Base-by-base conservation (phyloP, 1,140 invertebrate genomes). In the Eurosta solidaginis region DNA sequence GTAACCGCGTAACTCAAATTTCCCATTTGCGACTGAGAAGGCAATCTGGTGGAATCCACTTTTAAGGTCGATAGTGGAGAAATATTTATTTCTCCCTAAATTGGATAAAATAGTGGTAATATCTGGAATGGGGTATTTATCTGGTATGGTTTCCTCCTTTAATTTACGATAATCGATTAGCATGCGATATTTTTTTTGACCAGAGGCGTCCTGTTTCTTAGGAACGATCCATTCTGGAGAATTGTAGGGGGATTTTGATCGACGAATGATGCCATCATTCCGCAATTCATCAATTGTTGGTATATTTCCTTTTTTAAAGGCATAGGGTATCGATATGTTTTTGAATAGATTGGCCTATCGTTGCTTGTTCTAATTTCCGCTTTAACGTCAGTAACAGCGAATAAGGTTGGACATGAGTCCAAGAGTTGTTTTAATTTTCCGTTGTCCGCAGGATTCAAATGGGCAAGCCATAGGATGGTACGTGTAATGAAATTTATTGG, bases 281-380 rank as follows among this genome's bases (percentile, higher is more conserved):
- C 84, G 33, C 20, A 85, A 45, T 79, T 83, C 81, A 78, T 82
- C 50, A 85, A 82, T 79, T n/a, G n/a, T n/a, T n/a, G n/a, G n/a
- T n/a, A n/a, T n/a, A n/a, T n/a, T n/a, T n/a, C n/a, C n/a, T n/a
- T n/a, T n/a, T n/a, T n/a, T n/a, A n/a, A n/a, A n/a, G n/a, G n/a
- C n/a, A n/a, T n/a, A n/a, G n/a, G n/a, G n/a, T n/a, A n/a, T n/a
- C n/a, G n/a, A n/a, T n/a, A n/a, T n/a, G n/a, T n/a, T n/a, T n/a
- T n/a, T n/a, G n/a, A n/a, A n/a, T n/a, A n/a, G n/a, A n/a, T n/a
- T n/a, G n/a, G n/a, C n/a, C n/a, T n/a, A n/a, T n/a, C n/a, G n/a
- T n/a, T n/a, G n/a, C n/a, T n/a, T n/a, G n/a, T n/a, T n/a, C n/a
- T n/a, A n/a, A n/a, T n/a, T n/a, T n/a, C n/a, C n/a, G n/a, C n/a